Conservation (phyloP, 2,888 invertebrate species). For the Patella pellucida region DNA sequence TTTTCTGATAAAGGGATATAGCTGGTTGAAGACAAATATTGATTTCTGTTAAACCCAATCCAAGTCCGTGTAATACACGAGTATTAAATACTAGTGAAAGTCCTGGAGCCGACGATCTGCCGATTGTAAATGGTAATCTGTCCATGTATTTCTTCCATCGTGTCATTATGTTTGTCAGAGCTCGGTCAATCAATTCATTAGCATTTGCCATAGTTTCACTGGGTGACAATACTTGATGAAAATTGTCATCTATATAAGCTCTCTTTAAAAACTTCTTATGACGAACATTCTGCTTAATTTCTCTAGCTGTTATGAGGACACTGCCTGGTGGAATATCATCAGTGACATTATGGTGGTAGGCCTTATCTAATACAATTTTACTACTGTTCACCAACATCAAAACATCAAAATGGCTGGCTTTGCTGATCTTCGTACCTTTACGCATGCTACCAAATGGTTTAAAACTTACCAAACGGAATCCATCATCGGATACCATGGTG, state of each 20-base stretch:
- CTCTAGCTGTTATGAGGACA: slow-evolving; percentile 41
- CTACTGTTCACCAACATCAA: slow-evolving; percentile 44
- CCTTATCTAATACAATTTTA: slow-evolving; percentile 30
- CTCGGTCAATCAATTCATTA: slow-evolving; percentile 43
- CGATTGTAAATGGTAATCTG: slow-evolving; percentile 51
- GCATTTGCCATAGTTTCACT: slow-evolving; percentile 38
- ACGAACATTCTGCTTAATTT: slow-evolving; percentile 9
- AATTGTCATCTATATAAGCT: slow-evolving; percentile 19
- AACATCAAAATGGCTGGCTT: slow-evolving; percentile 52
- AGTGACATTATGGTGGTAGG: slow-evolving; percentile 32
- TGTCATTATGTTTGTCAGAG: slow-evolving; percentile 47
- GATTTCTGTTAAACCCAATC: slow-evolving; percentile 51
- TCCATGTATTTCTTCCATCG: slow-evolving; percentile 46
- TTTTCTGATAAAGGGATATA: slow-evolving; percentile 42
- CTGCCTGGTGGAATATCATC: slow-evolving; percentile 49
- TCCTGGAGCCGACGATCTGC: slow-evolving; percentile 38
- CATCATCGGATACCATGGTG: slow-evolving; percentile 24
- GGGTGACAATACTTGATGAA: slow-evolving; percentile 30
- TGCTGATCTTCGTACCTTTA: slow-evolving; percentile 42
- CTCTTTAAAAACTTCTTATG: slow-evolving; percentile 20
- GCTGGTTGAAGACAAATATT: slow-evolving; percentile 49
- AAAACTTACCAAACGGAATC: slow-evolving; percentile 46
- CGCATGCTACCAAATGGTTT: slow-evolving; percentile 48
- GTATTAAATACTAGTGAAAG: slow-evolving; percentile 51
- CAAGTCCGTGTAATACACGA: slow-evolving; percentile 41